These are phyloP conservation scores for Papilio xuthus DNA, from an alignment of 1,140 invertebrate species.

Conservation along the genomic window DNA sequence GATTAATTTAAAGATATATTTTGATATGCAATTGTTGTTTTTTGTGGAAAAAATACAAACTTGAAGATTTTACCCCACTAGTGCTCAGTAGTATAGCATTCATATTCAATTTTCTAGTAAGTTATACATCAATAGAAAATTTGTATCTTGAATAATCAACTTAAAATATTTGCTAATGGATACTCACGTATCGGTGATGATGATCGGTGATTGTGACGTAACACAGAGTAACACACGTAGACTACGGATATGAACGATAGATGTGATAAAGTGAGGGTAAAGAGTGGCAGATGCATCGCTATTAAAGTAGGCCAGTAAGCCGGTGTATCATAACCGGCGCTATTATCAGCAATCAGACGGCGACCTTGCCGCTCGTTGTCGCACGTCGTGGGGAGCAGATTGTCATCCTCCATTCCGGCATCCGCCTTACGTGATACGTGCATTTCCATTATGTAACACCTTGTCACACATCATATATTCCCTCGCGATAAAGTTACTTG, in stretches of 20 bases:
- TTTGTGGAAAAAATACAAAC: no score
- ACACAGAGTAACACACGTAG: not conserved
- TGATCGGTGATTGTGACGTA: not conserved
- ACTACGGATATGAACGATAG: not conserved
- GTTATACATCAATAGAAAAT: no score
- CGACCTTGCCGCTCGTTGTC: conserved; percentile 78
- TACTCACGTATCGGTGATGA: no score
- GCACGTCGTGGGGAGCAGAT: conserved; percentile 76
- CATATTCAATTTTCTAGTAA: no score
- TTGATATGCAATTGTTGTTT: no score
- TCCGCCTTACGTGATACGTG: conserved; percentile 75
- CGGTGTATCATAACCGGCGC: conserved; percentile 69
- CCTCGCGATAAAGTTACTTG: not conserved
- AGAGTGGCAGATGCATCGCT: conserved; percentile 19
- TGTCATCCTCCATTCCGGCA: conserved; percentile 75
- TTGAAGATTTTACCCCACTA: no score
- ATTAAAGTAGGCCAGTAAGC: conserved; percentile 66
- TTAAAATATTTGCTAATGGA: not conserved
- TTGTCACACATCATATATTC: conserved; percentile 31
- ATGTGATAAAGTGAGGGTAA: not conserved
- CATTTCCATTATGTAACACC: conserved; percentile 72
- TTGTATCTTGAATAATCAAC: not conserved
- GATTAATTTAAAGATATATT: no score
- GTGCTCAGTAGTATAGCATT: no score
- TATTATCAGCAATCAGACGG: conserved; percentile 78